These are phyloP conservation scores for Drosophila saltans DNA, from an alignment of 1,140 invertebrate species.

Conservation along the genomic window DNA sequence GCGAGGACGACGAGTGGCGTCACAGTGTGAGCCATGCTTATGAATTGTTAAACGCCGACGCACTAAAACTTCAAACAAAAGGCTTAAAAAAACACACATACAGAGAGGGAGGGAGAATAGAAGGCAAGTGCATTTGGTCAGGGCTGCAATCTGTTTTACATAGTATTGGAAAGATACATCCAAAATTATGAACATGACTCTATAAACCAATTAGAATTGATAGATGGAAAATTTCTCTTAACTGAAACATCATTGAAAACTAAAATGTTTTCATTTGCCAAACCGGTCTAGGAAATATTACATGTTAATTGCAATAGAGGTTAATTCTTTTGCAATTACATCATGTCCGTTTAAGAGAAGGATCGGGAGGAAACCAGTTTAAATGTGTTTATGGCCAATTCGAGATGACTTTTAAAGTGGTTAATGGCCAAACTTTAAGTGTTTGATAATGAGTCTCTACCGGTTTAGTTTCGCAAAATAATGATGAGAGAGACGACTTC, in stretches of 20 bases:
- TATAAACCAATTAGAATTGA: too few relatives aligned
- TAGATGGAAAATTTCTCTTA: too few relatives aligned
- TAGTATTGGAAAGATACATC: too few relatives aligned
- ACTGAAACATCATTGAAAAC: too few relatives aligned
- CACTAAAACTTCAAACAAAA: slow-evolving; percentile 39
- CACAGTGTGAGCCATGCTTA: slow-evolving; percentile 70
- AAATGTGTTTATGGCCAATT: background rate
- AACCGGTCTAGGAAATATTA: too few relatives aligned
- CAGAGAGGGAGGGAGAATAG: background rate
- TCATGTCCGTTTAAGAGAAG: too few relatives aligned
- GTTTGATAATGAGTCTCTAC: background rate
- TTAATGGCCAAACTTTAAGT: background rate
- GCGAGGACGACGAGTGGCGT: slow-evolving; percentile 73
- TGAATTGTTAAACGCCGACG: slow-evolving; percentile 76
- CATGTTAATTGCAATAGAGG: too few relatives aligned
- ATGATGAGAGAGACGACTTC: background rate
- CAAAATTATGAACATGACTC: too few relatives aligned
- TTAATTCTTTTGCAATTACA: too few relatives aligned
- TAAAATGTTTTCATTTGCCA: too few relatives aligned
- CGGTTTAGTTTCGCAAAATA: too few relatives aligned
- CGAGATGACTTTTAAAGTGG: background rate
- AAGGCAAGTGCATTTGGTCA: slow-evolving; percentile 45
- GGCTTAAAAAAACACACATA: slow-evolving; percentile 35
- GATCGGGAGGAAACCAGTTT: background rate
- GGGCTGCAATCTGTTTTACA: slow-evolving; percentile 14